Conservation (phyloP, 2,113 vertebrate species). For the Cochlearius cochlearius region DNA sequence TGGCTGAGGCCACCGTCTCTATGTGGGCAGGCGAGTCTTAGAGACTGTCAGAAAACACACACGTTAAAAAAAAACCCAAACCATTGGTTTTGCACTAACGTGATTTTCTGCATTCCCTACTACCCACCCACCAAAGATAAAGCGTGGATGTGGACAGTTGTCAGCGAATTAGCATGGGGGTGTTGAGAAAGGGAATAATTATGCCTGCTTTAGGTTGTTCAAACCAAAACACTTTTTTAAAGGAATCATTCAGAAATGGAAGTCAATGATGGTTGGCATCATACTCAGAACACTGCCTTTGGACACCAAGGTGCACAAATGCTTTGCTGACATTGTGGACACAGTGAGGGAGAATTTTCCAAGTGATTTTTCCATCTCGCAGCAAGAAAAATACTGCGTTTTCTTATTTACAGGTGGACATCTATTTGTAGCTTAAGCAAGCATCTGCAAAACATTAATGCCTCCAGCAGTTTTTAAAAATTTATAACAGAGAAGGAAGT, state of each 20-base stretch:
- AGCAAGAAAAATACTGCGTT: neutral
- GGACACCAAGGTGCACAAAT: neutral
- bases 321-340: slow-evolving; percentile 1
- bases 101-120: neutral
- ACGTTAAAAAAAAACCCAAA: neutral
- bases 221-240: neutral
- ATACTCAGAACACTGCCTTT: neutral
- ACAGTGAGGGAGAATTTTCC: neutral
- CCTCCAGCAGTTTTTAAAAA: neutral
- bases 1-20: neutral
- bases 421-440: neutral
- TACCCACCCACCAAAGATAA: neutral
- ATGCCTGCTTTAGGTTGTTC: neutral
- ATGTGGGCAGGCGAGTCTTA: neutral
- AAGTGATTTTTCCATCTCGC: neutral
- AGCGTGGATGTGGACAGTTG: neutral
- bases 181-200: neutral
- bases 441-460: neutral
- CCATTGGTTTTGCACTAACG: neutral
- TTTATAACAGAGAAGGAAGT: neutral
- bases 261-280: neutral
- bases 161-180: neutral
- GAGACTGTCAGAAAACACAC: neutral
- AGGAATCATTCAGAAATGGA: neutral
- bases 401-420: neutral